These are phyloP conservation scores for Paratrypauchen microcephalus DNA, from an alignment of 2,797 vertebrate species.

Conservation along the genomic window DNA sequence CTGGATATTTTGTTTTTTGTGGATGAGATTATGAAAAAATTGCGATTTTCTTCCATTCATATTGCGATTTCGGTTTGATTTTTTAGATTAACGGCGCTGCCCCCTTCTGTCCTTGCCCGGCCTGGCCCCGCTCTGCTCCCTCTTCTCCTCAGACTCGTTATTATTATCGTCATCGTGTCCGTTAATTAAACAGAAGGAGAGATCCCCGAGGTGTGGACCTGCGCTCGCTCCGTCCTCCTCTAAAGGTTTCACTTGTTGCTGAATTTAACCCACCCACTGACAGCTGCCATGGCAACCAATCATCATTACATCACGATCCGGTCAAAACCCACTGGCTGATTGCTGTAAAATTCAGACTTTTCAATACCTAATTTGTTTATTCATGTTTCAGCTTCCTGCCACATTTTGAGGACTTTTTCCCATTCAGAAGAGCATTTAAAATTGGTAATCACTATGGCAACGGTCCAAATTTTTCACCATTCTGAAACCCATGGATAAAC, in stretches of 20 bases:
- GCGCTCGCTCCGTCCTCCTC: not conserved
- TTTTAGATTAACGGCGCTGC: no score
- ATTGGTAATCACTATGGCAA: no score
- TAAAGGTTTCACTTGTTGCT: constrained; percentile 5
- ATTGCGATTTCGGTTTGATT: no score
- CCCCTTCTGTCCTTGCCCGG: not conserved
- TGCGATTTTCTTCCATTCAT: no score
- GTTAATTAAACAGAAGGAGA: not conserved
- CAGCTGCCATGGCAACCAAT: constrained; percentile 17
- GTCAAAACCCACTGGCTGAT: not conserved
- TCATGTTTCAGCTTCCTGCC: no score
- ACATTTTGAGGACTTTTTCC: no score
- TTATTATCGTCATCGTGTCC: not conserved
- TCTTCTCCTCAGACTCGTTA: not conserved
- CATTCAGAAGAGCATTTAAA: no score
- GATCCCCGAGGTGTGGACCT: not conserved
- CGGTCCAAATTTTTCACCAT: no score
- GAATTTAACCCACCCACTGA: constrained; percentile 10
- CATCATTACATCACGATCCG: constrained; percentile 8
- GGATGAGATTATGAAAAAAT: no score
- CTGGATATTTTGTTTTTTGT: no score
- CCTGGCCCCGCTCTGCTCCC: not conserved
- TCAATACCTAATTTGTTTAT: no score
- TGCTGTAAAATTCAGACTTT: not conserved
- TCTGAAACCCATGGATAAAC: no score